A percentile compares a stretch with the other conserved stretches of the same genome.
phyloP scores from a whole-genome alignment of 2,797 vertebrate species.

The Ambastaia sidthimunki region DNA sequence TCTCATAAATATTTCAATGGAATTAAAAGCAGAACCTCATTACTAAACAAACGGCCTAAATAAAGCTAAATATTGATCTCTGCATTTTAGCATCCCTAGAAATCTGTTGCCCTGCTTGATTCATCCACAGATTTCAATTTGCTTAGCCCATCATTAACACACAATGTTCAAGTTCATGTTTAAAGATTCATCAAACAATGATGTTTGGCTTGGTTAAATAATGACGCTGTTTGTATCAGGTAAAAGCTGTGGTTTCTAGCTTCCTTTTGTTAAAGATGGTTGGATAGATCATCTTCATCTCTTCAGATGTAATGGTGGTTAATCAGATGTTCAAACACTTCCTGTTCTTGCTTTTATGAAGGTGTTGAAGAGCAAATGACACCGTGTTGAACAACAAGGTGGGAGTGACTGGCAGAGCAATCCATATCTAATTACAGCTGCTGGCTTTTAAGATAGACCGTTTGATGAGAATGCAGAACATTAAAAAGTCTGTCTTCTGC shows the following conservation, averaged over 20 bases:
- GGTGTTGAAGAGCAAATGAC: constrained; percentile 69
- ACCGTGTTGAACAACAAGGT: constrained; percentile 70
- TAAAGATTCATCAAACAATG: background rate
- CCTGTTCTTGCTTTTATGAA: constrained; percentile 49
- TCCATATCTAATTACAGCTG: constrained; percentile 82
- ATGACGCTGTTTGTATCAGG: background rate
- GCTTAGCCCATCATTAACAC: background rate
- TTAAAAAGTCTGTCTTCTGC: constrained; percentile 61
- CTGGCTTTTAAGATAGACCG: constrained; percentile 73
- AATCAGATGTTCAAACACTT: constrained; percentile 72
- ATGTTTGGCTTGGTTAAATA: background rate
- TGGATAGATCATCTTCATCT: constrained; percentile 20
- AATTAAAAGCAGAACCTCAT: background rate
- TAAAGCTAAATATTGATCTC: background rate
- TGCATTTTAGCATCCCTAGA: background rate
- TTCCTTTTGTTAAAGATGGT: background rate
- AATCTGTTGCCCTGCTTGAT: background rate
- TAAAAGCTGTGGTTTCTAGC: background rate
- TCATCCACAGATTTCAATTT: background rate
- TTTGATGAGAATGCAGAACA: constrained; percentile 70
- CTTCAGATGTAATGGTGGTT: constrained; percentile 8
- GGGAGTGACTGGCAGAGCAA: constrained; percentile 65
- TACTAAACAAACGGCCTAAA: constrained; percentile 18
- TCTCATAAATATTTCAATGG: constrained; percentile 22
- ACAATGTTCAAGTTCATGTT: background rate